Evolutionary conservation across 2,888 invertebrate genomes (phyloP), one percentile per base, ranked within the genome.

Genomic region (Autographa gamma): DNA sequence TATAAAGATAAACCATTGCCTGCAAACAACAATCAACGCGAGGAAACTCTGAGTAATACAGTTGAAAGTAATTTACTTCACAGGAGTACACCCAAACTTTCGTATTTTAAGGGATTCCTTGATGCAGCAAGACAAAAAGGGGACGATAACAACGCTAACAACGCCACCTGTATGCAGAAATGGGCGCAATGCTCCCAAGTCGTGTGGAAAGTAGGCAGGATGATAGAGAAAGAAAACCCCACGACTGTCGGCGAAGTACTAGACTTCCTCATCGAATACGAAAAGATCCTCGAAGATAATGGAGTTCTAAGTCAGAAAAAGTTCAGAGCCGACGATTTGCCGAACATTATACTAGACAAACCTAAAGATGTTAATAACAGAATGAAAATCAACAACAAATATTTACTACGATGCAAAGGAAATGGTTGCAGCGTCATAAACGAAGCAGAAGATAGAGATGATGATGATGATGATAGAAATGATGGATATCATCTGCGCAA

Each of bases 221-320:
- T 48, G 2, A 62, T 13, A 7, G 3, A 14, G 11, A 16, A 13
- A 2, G 6, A 25, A 0, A 9, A 34, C 8, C 4, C n/a, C 16
- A 41, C 19, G 14, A 56, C 43, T 7, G 5, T 65, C 16, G 38
- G 58, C n/a, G 66, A 69, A 14, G 8, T 80, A 41, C n/a, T 61
- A 4, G 48, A 60, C 16, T 63, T 71, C 11, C 19, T 82, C 4
- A 61, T 69, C 16, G 59, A 69, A 0, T 48, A 77, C 14, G 68
- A 71, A 18, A 52, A 63, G 8, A 63, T 61, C 13, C 4, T 60
- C 16, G 32, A 18, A 34, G 1, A 32, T 43, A 65, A 56, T 9
- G 61, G 18, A 58, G 14, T 8, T 52, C 34, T n/a, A 16, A 64
- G 60, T 43, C 52, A 65, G 7, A 60, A 66, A 34, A 76, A 76